Conservation (phyloP, 2,888 invertebrate species). For the Tromatobia lineatoria region DNA sequence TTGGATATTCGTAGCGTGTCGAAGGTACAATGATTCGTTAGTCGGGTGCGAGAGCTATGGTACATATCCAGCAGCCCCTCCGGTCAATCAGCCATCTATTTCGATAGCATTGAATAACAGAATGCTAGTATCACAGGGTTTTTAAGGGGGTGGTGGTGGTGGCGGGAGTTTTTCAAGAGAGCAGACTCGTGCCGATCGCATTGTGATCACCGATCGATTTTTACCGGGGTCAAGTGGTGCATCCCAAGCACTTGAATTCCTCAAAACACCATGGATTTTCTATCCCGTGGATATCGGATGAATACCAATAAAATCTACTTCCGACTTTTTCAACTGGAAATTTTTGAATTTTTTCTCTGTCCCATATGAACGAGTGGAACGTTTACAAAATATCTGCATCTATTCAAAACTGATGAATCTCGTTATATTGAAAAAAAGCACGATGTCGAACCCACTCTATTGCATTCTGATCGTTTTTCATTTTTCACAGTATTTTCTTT, state of each 20-base stretch:
- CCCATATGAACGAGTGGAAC: too few species aligned
- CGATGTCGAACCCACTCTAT: too few species aligned
- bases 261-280: background rate
- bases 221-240: constrained; percentile 8
- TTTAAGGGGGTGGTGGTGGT: constrained; percentile 16
- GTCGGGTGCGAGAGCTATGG: constrained; percentile 50
- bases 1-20: constrained; percentile 70
- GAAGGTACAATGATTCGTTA: constrained; percentile 70
- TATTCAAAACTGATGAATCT: too few species aligned
- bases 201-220: constrained; percentile 49
- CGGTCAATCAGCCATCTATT: constrained; percentile 69
- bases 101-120: constrained; percentile 67
- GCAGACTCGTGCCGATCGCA: constrained; percentile 41
- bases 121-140: constrained; percentile 58
- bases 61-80: background rate
- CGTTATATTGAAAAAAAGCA: too few species aligned
- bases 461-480: too few species aligned
- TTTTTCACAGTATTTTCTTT: too few species aligned
- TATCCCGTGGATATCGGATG: constrained; percentile 4
- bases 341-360: background rate
- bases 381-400: too few species aligned
- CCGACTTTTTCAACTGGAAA: background rate
- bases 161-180: background rate
- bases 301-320: constrained; percentile 20
- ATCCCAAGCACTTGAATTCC: constrained; percentile 1